These are phyloP conservation scores for Harpia harpyja DNA, from an alignment of 2,797 vertebrate species.

Conservation along the genomic window DNA sequence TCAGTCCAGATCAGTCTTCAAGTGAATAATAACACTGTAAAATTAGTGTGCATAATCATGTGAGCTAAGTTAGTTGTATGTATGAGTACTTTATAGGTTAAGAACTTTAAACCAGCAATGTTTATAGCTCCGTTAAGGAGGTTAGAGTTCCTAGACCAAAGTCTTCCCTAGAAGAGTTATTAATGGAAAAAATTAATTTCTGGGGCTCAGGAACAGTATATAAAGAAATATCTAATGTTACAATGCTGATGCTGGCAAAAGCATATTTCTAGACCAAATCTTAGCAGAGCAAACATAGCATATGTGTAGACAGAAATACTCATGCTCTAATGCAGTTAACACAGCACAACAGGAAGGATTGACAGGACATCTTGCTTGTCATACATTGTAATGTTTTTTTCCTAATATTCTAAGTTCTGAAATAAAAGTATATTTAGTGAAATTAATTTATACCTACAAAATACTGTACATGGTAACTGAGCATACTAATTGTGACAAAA, in stretches of 20 bases:
- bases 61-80: background rate
- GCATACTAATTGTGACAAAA: background rate
- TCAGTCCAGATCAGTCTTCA: background rate
- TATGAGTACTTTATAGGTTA: background rate
- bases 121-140: background rate
- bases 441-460: background rate
- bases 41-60: background rate
- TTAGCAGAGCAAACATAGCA: background rate
- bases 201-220: background rate
- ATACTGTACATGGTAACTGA: background rate
- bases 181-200: background rate
- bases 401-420: background rate
- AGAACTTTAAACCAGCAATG: background rate
- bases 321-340: background rate
- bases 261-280: background rate
- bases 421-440: background rate
- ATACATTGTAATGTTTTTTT: background rate
- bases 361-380: background rate
- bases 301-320: background rate
- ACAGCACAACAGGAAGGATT: background rate
- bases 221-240: background rate
- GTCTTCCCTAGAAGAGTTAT: background rate
- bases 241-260: background rate
- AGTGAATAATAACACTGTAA: background rate
- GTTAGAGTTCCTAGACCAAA: background rate